These are phyloP conservation scores for Trachymyrmex septentrionalis DNA, from an alignment of 1,140 invertebrate species.

Conservation along the genomic window DNA sequence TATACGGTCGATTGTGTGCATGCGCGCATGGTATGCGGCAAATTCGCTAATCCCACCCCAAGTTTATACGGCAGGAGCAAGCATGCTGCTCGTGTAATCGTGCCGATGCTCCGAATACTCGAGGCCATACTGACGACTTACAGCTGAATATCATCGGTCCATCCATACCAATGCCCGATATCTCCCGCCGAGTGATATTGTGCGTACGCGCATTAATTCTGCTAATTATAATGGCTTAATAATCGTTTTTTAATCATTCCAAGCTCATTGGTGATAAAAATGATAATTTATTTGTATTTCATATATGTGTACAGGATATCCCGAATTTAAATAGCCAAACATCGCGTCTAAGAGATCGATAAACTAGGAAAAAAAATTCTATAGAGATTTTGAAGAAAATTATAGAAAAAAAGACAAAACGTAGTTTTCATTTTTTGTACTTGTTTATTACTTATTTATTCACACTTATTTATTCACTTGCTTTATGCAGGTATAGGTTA, in stretches of 20 bases:
- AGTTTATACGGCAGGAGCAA: conserved; percentile 26
- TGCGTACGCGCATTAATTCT: not conserved
- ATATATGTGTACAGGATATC: too few relatives aligned
- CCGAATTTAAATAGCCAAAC: too few relatives aligned
- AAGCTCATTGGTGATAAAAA: not conserved
- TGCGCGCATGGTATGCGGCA: conserved; percentile 72
- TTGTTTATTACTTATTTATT: too few relatives aligned
- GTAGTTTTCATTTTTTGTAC: too few relatives aligned
- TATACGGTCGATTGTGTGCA: conserved; percentile 64
- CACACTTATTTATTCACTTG: too few relatives aligned
- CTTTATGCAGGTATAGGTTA: too few relatives aligned
- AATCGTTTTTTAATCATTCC: not conserved
- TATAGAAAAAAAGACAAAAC: too few relatives aligned
- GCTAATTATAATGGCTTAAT: not conserved
- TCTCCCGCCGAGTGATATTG: not conserved
- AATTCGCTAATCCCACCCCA: conserved; percentile 67
- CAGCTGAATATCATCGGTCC: conserved; percentile 12
- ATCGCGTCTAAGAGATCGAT: too few relatives aligned
- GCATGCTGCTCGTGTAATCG: conserved; percentile 49
- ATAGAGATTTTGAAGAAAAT: too few relatives aligned
- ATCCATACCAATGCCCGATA: not conserved
- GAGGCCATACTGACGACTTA: conserved; percentile 10
- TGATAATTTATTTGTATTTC: not conserved
- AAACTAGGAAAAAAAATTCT: too few relatives aligned
- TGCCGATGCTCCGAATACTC: conserved; percentile 49